phyloP scores from a whole-genome alignment of 2,888 invertebrate genomes.

The Steromphala cineraria region DNA sequence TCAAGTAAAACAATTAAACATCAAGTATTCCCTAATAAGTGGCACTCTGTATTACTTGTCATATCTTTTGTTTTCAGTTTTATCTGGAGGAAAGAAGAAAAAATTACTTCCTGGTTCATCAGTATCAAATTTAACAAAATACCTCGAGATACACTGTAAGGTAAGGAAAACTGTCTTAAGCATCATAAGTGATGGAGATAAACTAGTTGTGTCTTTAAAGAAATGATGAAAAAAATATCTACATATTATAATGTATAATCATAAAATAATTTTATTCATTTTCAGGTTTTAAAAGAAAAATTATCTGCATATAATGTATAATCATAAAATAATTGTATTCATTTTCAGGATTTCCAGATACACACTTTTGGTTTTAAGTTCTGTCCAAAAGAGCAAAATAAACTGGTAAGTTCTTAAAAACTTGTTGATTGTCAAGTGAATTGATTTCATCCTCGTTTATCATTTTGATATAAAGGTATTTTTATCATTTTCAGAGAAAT shows the following conservation, averaged over 20 bases:
- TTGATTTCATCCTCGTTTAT: background rate
- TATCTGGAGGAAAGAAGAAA: conserved; percentile 80
- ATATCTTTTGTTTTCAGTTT: conserved; percentile 45
- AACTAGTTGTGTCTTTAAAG: too few relatives aligned
- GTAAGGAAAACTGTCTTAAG: conserved; percentile 75
- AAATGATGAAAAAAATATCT: too few relatives aligned
- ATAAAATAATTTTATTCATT: conserved; percentile 31
- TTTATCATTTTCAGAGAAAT: too few relatives aligned
- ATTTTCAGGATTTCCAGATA: conserved; percentile 87
- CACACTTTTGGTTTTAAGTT: conserved; percentile 91
- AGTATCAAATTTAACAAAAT: conserved; percentile 85
- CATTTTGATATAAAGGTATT: background rate
- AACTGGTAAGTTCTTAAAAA: conserved; percentile 78
- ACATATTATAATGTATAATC: too few relatives aligned
- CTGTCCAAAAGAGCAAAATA: conserved; percentile 87
- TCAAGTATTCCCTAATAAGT: too few relatives aligned
- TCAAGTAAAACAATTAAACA: too few relatives aligned
- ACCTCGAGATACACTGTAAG: conserved; percentile 87
- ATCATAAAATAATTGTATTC: conserved; percentile 3
- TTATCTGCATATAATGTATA: too few relatives aligned
- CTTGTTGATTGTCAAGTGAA: background rate
- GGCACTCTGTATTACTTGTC: too few relatives aligned
- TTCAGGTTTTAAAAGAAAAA: conserved; percentile 92
- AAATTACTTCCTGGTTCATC: conserved; percentile 82
- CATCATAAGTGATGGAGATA: too few relatives aligned